Percentiles rank a stretch among this genome's conserved stretches.
These are phyloP conservation scores for Orthosia incerta DNA, from an alignment of 2,888 invertebrate genomes.

Conservation along the genomic window DNA sequence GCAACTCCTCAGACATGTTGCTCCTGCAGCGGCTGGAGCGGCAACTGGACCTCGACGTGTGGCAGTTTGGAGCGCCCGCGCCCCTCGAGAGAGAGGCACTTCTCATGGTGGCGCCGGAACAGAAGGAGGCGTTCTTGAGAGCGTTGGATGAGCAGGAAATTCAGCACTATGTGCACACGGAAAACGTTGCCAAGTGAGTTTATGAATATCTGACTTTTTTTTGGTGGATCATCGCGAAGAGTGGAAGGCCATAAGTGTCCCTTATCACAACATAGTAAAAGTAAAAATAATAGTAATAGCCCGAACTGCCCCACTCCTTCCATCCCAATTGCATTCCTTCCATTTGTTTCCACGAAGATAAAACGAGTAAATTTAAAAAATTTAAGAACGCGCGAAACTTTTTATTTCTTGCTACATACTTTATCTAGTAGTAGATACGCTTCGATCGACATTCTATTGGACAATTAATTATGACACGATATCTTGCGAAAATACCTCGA, in stretches of 20 bases:
- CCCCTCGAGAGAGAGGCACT: slow-evolving; percentile 69
- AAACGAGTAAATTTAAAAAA: too few relatives aligned
- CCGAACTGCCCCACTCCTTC: neutral
- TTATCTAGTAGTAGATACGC: too few relatives aligned
- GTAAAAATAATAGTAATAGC: neutral
- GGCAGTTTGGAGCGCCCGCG: slow-evolving; percentile 72
- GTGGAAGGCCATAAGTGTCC: too few relatives aligned
- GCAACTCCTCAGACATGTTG: slow-evolving; percentile 57
- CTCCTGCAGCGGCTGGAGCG: slow-evolving; percentile 58
- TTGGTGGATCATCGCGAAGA: neutral
- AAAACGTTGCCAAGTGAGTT: slow-evolving; percentile 74
- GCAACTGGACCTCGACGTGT: slow-evolving; percentile 71
- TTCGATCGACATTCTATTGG: too few relatives aligned
- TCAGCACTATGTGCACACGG: slow-evolving; percentile 69
- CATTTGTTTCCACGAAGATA: neutral
- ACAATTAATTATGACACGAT: too few relatives aligned
- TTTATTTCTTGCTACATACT: too few relatives aligned
- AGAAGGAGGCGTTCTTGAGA: slow-evolving; percentile 60
- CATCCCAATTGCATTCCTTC: neutral
- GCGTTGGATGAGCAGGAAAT: slow-evolving; percentile 67
- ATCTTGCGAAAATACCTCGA: too few relatives aligned
- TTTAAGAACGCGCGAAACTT: too few relatives aligned
- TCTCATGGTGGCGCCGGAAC: slow-evolving; percentile 73
- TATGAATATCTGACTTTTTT: neutral
- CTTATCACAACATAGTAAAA: too few relatives aligned